Evolutionary conservation across 2,113 vertebrate species (phyloP).

Genomic region (Neodontobutis hainanensis): DNA sequence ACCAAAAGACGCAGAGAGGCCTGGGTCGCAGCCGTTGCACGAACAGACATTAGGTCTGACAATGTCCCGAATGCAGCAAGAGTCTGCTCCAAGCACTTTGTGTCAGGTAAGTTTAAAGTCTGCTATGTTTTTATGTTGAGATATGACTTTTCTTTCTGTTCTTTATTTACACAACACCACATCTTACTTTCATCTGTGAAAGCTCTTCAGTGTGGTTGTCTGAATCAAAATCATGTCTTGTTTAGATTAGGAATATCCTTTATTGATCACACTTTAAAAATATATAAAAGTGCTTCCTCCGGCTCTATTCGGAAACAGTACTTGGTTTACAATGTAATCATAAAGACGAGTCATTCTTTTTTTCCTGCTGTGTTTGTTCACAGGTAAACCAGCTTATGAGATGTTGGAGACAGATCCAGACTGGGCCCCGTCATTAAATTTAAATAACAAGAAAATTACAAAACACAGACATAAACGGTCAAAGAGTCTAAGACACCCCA

Average conservation of each 20-base stretch:
- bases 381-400: conserved; percentile 35
- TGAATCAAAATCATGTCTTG: too few species aligned
- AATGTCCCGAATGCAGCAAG: background rate
- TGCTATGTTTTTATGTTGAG: too few species aligned
- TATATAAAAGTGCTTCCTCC: too few species aligned
- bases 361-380: background rate
- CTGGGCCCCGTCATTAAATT: conserved; percentile 28
- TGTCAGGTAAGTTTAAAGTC: background rate
- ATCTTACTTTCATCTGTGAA: too few species aligned
- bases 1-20: background rate
- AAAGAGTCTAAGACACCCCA: background rate
- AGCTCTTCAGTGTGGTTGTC: too few species aligned
- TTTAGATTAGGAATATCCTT: too few species aligned
- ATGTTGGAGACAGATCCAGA: conserved; percentile 23
- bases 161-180: too few species aligned
- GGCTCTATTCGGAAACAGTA: too few species aligned
- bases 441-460: background rate
- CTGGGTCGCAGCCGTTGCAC: background rate
- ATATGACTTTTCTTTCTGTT: too few species aligned
- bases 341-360: background rate
- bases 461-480: background rate
- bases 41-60: background rate
- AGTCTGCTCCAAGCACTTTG: background rate
- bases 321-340: too few species aligned
- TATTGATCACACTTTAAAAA: too few species aligned